Percentiles rank a stretch among this genome's conserved stretches.
These are phyloP conservation scores for Noctua pronuba DNA, from an alignment of 2,888 invertebrate species.

Conservation along the genomic window DNA sequence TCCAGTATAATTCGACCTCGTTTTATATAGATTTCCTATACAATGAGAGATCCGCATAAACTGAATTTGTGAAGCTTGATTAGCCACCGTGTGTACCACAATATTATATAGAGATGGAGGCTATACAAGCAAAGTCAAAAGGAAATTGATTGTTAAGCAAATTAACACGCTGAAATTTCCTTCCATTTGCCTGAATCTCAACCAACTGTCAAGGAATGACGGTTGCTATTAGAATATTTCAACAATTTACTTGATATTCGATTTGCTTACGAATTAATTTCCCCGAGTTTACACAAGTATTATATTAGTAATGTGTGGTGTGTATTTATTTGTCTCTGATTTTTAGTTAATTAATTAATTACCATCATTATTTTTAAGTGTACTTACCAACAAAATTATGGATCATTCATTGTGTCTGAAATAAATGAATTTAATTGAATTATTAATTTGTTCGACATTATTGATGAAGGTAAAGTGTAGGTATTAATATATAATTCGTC, in stretches of 20 bases:
- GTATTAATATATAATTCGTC: not conserved
- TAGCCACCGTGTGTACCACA: no score
- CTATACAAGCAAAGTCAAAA: not conserved
- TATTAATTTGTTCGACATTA: not conserved
- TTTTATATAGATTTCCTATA: no score
- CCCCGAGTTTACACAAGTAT: not conserved
- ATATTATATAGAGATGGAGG: slow-evolving; percentile 30
- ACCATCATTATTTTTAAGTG: no score
- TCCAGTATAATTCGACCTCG: no score
- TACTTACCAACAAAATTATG: no score
- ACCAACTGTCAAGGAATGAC: not conserved
- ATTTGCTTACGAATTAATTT: not conserved
- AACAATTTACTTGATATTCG: not conserved
- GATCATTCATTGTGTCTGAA: no score
- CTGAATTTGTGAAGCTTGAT: no score
- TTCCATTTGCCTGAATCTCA: not conserved
- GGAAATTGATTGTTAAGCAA: not conserved
- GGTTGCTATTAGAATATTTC: not conserved
- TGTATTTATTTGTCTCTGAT: no score
- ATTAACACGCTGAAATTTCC: not conserved
- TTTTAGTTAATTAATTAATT: no score
- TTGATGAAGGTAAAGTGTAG: not conserved
- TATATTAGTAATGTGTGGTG: no score
- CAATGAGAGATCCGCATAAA: no score
- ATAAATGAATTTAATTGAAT: no score